Percentiles rank a stretch among this genome's conserved stretches.
Conservation (phyloP, 2,797 vertebrate genomes). For the Kryptolebias ocellatus region DNA sequence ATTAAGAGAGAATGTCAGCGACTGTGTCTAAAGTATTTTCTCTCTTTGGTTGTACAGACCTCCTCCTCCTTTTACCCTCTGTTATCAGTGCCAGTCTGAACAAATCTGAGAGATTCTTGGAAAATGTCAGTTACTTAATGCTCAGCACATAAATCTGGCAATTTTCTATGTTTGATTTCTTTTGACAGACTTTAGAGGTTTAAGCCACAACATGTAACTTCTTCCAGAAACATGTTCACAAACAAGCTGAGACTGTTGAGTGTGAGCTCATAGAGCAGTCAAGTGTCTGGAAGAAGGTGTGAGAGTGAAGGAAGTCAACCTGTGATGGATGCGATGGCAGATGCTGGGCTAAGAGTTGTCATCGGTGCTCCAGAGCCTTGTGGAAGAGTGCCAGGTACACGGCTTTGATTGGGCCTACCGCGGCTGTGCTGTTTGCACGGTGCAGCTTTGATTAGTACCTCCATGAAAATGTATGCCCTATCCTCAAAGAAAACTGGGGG, state of each 20-base stretch:
- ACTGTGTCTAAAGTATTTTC: slow-evolving; percentile 44
- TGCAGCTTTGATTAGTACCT: slow-evolving; percentile 81
- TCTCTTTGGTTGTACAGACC: slow-evolving; percentile 35
- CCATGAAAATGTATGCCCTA: slow-evolving; percentile 82
- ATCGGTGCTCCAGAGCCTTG: slow-evolving; percentile 70
- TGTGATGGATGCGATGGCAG: slow-evolving; percentile 73
- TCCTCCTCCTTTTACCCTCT: slow-evolving; percentile 17
- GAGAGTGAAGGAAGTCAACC: slow-evolving; percentile 69
- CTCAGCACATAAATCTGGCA: slow-evolving; percentile 29
- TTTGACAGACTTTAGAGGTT: slow-evolving; percentile 27
- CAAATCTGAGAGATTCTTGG: slow-evolving; percentile 30
- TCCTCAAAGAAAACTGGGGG: slow-evolving; percentile 82
- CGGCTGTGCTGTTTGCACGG: slow-evolving; percentile 74
- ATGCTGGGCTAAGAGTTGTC: slow-evolving; percentile 75
- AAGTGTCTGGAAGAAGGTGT: slow-evolving; percentile 51
- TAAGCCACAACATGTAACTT: slow-evolving; percentile 30
- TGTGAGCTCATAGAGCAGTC: slow-evolving; percentile 48
- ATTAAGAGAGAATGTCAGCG: slow-evolving; percentile 58
- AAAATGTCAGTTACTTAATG: slow-evolving; percentile 31
- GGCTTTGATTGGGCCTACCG: slow-evolving; percentile 77
- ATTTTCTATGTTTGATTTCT: slow-evolving; percentile 20
- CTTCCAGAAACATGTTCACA: slow-evolving; percentile 22
- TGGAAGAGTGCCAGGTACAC: slow-evolving; percentile 73
- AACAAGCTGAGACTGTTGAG: slow-evolving; percentile 37
- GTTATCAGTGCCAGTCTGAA: slow-evolving; percentile 28